Base-by-base conservation (phyloP, 1,140 invertebrate genomes). In the Dreissena polymorpha region DNA sequence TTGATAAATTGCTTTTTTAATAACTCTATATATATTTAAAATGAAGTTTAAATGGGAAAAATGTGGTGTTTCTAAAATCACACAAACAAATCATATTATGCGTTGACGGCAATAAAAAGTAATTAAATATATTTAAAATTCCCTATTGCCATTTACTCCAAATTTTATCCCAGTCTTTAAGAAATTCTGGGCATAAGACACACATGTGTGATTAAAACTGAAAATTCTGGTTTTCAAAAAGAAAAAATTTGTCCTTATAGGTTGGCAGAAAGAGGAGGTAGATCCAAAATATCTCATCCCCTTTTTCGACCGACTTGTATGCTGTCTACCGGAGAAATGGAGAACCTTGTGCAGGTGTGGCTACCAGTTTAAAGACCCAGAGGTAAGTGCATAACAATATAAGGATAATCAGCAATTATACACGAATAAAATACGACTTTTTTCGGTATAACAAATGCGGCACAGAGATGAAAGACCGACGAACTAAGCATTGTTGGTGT, bases 261-360 rank as follows among this genome's bases (percentile, higher is more conserved):
- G 57, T 5, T 39, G 39, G 39, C 2, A 23, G 57, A 60, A 23
- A 60, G 64, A 80, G 10, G 89, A 91, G 21, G 82, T 91, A 16
- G 87, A 89, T 27, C 76, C 87, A 7, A 89, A 89, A 57, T 91
- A 91, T 65, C 70, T 90, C n/a, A 88, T 91, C n/a, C 90, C 90
- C 2, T 21, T 90, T 0, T 90, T 91, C 76, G 89, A 88, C 70
- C 84, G 90, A 27, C 29, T 91, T 8, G 87, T 89, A 57, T 91
- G 90, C 55, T 91, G 88, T 80, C 80, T 91, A 7, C 90, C 90
- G 0, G 80, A 64, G 0, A 77, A 65, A 10, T 67, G 68, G 23
- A 57, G 86, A 5, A 51, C 67, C 16, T 68, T 29, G 21, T 74
- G 88, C n/a, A 60, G 87, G 0, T 91, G 90, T 86, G 72, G 86